Evolutionary conservation across 2,888 invertebrate species (phyloP).

Genomic region (Asteroscopus sphinx): DNA sequence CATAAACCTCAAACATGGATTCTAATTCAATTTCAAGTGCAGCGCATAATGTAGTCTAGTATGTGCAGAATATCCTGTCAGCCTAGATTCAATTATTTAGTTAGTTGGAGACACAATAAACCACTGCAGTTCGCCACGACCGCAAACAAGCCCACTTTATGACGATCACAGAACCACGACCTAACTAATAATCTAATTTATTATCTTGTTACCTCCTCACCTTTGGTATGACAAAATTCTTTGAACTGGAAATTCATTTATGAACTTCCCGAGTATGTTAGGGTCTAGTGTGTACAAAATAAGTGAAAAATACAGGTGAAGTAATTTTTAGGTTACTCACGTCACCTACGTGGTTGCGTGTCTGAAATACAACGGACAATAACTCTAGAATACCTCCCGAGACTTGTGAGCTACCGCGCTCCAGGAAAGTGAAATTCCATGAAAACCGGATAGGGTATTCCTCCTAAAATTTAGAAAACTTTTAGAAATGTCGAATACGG

Average conservation of each 20-base stretch:
- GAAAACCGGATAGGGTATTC: conserved; percentile 8
- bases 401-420: not conserved
- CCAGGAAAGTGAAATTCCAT: conserved; percentile 2
- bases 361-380: conserved; percentile 5
- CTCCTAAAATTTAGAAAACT: not conserved
- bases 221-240: conserved; percentile 21
- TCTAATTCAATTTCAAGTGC: conserved; percentile 35
- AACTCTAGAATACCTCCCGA: conserved; percentile 1
- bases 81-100: conserved; percentile 51
- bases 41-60: conserved; percentile 30
- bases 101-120: conserved; percentile 53
- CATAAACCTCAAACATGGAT: conserved; percentile 30
- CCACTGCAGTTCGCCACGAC: conserved; percentile 45
- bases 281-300: conserved; percentile 10
- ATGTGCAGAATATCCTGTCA: conserved; percentile 27
- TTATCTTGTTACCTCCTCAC: conserved; percentile 39
- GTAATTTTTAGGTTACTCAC: conserved; percentile 1
- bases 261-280: conserved; percentile 20
- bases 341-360: conserved; percentile 3
- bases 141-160: conserved; percentile 58
- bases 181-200: conserved; percentile 55
- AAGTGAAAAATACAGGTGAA: conserved; percentile 5
- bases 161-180: conserved; percentile 55
- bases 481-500: no score
- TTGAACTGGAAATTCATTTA: conserved; percentile 16